Percentiles rank a stretch among this genome's conserved stretches.
These are phyloP conservation scores for Enteromius viviparus DNA, from an alignment of 2,797 vertebrate species.

Conservation along the genomic window DNA sequence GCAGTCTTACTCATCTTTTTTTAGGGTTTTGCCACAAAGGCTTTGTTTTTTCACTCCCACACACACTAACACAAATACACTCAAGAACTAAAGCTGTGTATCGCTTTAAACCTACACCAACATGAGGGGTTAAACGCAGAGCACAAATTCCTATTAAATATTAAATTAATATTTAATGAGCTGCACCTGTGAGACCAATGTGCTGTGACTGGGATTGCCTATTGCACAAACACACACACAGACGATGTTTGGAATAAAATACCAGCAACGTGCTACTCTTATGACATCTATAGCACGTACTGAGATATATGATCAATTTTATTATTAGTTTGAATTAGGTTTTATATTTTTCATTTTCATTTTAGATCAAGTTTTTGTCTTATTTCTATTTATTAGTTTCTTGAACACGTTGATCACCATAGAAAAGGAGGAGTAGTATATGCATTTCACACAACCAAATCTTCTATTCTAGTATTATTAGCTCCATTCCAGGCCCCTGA, in stretches of 20 bases:
- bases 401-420: too few species aligned
- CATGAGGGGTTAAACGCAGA: too few species aligned
- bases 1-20: constrained; percentile 40
- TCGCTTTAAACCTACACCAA: background rate
- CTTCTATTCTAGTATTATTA: background rate
- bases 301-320: too few species aligned
- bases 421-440: too few species aligned
- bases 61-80: constrained; percentile 10
- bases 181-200: constrained; percentile 52
- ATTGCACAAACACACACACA: constrained; percentile 23
- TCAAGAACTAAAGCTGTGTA: background rate
- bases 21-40: constrained; percentile 36
- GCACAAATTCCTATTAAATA: too few species aligned
- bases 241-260: constrained; percentile 1
- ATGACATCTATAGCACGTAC: background rate
- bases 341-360: too few species aligned
- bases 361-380: too few species aligned
- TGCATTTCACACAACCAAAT: background rate
- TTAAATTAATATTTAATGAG: constrained; percentile 50
- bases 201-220: constrained; percentile 52
- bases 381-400: too few species aligned
- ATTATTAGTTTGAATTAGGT: too few species aligned
- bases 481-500: constrained; percentile 9
- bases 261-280: background rate
- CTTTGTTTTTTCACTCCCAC: constrained; percentile 43